Conservation (phyloP, 2,888 invertebrate genomes). For the Nesidiocoris tenuis region DNA sequence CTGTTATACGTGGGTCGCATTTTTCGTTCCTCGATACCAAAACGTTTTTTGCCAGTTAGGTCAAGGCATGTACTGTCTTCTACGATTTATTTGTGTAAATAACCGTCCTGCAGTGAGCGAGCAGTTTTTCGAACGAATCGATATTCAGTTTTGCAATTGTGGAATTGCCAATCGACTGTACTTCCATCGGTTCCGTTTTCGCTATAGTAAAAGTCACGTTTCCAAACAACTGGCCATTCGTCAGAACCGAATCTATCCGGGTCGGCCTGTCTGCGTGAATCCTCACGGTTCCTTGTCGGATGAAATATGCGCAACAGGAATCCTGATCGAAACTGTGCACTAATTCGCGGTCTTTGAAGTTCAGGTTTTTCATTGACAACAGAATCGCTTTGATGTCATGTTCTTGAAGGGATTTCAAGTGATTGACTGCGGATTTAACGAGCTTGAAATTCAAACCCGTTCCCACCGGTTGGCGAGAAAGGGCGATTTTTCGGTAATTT, state of each 20-base stretch:
- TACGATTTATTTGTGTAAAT: conserved; percentile 11
- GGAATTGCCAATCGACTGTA: conserved; percentile 1
- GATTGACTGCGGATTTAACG: neutral
- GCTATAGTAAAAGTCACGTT: neutral
- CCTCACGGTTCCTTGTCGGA: conserved; percentile 21
- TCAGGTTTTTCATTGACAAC: conserved; percentile 7
- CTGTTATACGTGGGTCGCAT: too few relatives aligned
- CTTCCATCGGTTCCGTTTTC: neutral
- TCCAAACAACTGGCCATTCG: conserved; percentile 6
- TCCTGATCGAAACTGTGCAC: conserved; percentile 6
- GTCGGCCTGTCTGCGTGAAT: neutral
- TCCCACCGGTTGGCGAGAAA: neutral
- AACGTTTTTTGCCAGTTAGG: too few relatives aligned
- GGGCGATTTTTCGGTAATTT: neutral
- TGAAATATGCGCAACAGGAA: conserved; percentile 3
- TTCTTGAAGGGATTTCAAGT: neutral
- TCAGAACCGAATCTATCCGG: neutral
- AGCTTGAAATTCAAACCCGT: conserved; percentile 21
- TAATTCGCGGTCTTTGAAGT: conserved; percentile 11
- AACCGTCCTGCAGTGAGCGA: conserved; percentile 10
- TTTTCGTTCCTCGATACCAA: too few relatives aligned
- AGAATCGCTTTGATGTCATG: conserved; percentile 2
- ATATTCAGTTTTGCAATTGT: neutral
- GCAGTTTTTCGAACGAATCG: conserved; percentile 13
- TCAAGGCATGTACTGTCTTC: too few relatives aligned